Evolutionary conservation across 1,140 invertebrate species (phyloP).

Genomic region (Eupristina koningsbergeri): DNA sequence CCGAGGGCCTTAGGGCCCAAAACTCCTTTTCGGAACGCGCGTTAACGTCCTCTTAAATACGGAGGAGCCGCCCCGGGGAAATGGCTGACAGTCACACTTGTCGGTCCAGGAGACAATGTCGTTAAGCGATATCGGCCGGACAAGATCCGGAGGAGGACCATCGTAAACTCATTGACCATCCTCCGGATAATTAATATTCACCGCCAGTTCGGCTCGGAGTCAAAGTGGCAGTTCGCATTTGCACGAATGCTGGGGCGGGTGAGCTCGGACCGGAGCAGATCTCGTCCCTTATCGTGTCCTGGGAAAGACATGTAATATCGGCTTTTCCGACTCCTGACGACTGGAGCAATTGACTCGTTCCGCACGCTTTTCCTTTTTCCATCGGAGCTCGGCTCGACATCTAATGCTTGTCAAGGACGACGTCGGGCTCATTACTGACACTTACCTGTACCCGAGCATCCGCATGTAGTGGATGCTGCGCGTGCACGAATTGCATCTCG

Average conservation of each 20-base stretch:
- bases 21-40: not conserved
- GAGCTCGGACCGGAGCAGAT: no score
- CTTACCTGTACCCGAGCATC: not conserved
- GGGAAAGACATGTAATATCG: not conserved
- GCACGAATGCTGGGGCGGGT: not conserved
- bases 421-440: not conserved
- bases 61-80: not conserved
- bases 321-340: not conserved
- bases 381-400: not conserved
- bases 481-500: no score
- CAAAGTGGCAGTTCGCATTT: not conserved
- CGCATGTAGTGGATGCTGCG: no score
- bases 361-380: not conserved
- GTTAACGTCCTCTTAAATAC: no score
- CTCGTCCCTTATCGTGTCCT: not conserved
- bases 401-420: not conserved
- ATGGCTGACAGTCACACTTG: not conserved
- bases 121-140: conserved; percentile 1
- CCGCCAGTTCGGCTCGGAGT: not conserved
- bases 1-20: not conserved
- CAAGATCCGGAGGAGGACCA: not conserved
- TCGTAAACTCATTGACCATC: not conserved
- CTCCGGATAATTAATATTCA: not conserved
- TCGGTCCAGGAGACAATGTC: not conserved
- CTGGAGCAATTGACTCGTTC: not conserved